phyloP scores from a whole-genome alignment of 2,113 vertebrate genomes.

The Catharus fuscescens region DNA sequence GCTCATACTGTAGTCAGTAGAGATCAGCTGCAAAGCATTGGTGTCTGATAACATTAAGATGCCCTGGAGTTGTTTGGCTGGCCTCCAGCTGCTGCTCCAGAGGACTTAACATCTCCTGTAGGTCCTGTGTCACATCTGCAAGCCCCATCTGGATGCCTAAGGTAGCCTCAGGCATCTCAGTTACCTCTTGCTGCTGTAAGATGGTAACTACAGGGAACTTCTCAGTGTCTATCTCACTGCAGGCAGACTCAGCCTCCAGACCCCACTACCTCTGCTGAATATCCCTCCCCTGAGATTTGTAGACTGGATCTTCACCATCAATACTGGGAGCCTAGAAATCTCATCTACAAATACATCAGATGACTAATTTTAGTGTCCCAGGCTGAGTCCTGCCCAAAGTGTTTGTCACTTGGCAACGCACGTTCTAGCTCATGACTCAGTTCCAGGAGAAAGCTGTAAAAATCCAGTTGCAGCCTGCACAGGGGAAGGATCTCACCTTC shows the following conservation, averaged over 20 bases:
- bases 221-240: neutral
- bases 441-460: neutral
- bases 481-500: neutral
- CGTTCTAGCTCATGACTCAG: neutral
- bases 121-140: neutral
- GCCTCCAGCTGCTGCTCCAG: neutral
- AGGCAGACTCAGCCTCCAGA: neutral
- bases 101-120: neutral
- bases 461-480: neutral
- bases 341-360: neutral
- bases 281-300: neutral
- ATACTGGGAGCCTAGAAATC: neutral
- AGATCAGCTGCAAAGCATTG: neutral
- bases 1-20: neutral
- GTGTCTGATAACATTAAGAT: neutral
- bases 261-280: neutral
- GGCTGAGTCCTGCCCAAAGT: neutral
- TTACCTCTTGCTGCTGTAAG: neutral
- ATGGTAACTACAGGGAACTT: neutral
- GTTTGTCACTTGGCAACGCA: neutral
- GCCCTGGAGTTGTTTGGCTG: neutral
- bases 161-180: neutral
- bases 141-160: neutral
- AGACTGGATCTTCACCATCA: neutral
- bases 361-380: neutral